A percentile compares a stretch with the other conserved stretches of the same genome.
Evolutionary conservation across 1,140 invertebrate species (phyloP).

Genomic region (Brachionus manjavacas): DNA sequence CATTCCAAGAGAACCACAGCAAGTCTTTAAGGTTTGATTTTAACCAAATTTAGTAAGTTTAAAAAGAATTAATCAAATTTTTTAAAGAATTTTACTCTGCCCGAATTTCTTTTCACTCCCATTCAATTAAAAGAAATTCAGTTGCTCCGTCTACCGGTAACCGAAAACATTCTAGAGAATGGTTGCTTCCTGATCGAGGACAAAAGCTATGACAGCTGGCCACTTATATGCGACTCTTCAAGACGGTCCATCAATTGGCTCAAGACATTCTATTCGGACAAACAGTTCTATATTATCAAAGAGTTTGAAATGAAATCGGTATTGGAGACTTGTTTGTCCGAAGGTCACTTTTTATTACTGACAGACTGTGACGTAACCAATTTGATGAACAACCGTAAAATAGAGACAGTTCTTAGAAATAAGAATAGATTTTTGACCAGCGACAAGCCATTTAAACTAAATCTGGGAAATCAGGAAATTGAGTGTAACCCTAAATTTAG

Average conservation of each 20-base stretch:
- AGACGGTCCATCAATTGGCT: slow-evolving; percentile 53
- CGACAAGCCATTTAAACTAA: slow-evolving; percentile 36
- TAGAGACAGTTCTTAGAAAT: slow-evolving; percentile 35
- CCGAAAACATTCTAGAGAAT: slow-evolving; percentile 55
- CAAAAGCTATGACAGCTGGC: slow-evolving; percentile 52
- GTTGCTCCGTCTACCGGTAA: slow-evolving; percentile 49
- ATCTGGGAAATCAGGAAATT: slow-evolving; percentile 56
- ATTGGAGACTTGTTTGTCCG: slow-evolving; percentile 38
- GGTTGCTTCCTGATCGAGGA: slow-evolving; percentile 55
- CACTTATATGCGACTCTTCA: slow-evolving; percentile 56
- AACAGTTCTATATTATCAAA: slow-evolving; percentile 50
- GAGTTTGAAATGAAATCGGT: slow-evolving; percentile 45
- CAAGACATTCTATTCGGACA: slow-evolving; percentile 47
- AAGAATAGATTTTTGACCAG: slow-evolving; percentile 29
- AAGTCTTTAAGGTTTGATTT: slow-evolving; percentile 48
- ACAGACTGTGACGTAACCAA: slow-evolving; percentile 28
- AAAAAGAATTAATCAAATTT: neutral
- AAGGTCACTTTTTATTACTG: slow-evolving; percentile 26
- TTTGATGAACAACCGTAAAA: slow-evolving; percentile 31
- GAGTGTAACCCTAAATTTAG: slow-evolving; percentile 56
- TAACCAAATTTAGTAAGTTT: neutral
- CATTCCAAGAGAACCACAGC: slow-evolving; percentile 49
- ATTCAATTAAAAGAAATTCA: slow-evolving; percentile 51
- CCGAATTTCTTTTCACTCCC: slow-evolving; percentile 29
- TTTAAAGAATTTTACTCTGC: neutral